A percentile compares a stretch with the other conserved stretches of the same genome.
Conservation (phyloP, 1,140 invertebrate genomes). For the Harpegnathos saltator region DNA sequence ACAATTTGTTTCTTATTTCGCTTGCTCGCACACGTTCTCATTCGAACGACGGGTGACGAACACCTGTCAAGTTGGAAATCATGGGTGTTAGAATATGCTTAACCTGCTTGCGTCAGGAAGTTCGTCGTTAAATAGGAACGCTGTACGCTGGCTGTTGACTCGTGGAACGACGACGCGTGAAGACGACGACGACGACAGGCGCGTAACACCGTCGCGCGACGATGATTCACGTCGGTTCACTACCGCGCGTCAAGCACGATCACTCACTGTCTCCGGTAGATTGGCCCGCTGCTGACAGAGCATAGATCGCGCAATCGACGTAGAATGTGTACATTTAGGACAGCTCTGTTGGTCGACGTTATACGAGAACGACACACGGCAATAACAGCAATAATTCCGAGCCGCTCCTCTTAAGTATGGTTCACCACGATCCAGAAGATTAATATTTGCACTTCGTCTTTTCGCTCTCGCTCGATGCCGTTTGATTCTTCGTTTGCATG, state of each 20-base stretch:
- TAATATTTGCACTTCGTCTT: neutral
- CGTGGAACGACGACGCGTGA: neutral
- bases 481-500: conserved; percentile 16
- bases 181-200: conserved; percentile 46
- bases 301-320: conserved; percentile 77
- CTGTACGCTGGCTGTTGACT: conserved; percentile 55
- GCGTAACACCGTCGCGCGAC: conserved; percentile 58
- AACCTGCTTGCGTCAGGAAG: conserved; percentile 64
- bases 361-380: conserved; percentile 38
- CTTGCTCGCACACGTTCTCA: neutral
- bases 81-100: conserved; percentile 51
- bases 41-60: conserved; percentile 35
- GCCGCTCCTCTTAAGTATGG: neutral
- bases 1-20: neutral
- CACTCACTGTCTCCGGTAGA: conserved; percentile 69
- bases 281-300: conserved; percentile 73
- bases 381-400: neutral
- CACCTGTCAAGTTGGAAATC: conserved; percentile 64
- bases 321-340: conserved; percentile 77
- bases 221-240: conserved; percentile 73
- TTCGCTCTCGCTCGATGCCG: neutral
- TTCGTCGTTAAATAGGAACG: conserved; percentile 67
- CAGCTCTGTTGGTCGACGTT: conserved; percentile 48
- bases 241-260: conserved; percentile 69
- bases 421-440: neutral